Base-by-base conservation (phyloP, 2,113 vertebrate genomes). In the Copsychus sechellarum region DNA sequence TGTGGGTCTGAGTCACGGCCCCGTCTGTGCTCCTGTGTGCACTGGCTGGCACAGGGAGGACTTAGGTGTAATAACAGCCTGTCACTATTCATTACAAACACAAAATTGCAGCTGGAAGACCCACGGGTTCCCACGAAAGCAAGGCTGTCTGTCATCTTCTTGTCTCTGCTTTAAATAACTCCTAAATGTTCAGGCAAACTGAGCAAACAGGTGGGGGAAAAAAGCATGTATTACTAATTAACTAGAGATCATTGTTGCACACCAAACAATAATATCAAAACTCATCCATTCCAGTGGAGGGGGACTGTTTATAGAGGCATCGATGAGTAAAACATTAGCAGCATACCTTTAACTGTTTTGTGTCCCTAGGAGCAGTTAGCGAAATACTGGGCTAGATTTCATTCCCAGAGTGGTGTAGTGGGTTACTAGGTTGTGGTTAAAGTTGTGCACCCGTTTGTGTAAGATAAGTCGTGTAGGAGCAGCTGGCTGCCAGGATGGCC, bases 61-160 rank as follows among this genome's bases (percentile, higher is more conserved):
- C n/a, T 93, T 94, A 80, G 67, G 82, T 95, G 90, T 80, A 92
- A 94, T 81, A 91, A 95, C 92, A 93, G 20, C n/a, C 48, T 5
- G 5, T 86, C 92, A 80, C 54, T 82, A 65, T 50, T 82, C 79
- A 86, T 90, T 86, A 80, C 2, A 3, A 65, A 57, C 79, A 69
- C 40, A 73, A 48, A 85, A 85, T 86, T 66, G 21, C 62, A 48
- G 34, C 81, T 80, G 88, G 45, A 76, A 67, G 77, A 29, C 31
- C 77, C 83, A 78, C 0, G 0, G 25, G 74, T 92, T 97, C 91
- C 86, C 92, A 95, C 1, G 7, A 88, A 71, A 82, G 45, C 48
- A 87, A 21, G 22, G 31, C 45, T 78, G 26, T 66, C 85, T 79
- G 81, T 95, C 88, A 92, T 62, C 71, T 45, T 81, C 20, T 23